A percentile compares a stretch with the other conserved stretches of the same genome.
Conservation (phyloP, 2,113 vertebrate genomes). For the Phrynocephalus versicolor region DNA sequence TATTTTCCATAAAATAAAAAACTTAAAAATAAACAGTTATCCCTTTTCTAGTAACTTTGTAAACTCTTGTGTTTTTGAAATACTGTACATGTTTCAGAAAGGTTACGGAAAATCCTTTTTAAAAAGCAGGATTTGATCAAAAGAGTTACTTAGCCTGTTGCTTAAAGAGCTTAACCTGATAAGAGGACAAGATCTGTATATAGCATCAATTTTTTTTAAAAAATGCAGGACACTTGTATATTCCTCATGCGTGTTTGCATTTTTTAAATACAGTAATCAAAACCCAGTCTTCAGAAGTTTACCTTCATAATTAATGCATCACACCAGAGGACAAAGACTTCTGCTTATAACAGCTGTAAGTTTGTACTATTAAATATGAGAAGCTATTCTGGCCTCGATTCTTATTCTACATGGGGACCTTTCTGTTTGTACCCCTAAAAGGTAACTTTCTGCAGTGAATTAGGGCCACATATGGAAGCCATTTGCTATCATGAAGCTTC, state of each 20-base stretch:
- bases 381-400: background rate
- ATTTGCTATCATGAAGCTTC: background rate
- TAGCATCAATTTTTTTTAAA: background rate
- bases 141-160: background rate
- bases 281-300: no score
- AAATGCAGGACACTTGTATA: background rate
- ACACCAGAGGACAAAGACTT: background rate
- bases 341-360: background rate
- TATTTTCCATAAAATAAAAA: no score
- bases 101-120: background rate
- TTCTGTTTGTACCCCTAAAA: background rate
- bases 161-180: background rate
- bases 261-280: background rate
- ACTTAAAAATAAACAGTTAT: no score
- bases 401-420: background rate
- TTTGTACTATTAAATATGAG: background rate
- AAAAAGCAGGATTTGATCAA: background rate
- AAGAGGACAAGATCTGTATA: conserved; percentile 6
- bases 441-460: background rate
- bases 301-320: no score
- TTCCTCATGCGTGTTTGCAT: background rate
- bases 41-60: no score
- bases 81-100: background rate
- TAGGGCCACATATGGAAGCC: accelerated
- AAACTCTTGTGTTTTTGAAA: background rate